Conservation (phyloP, 2,113 vertebrate genomes). For the Cromileptes altivelis region DNA sequence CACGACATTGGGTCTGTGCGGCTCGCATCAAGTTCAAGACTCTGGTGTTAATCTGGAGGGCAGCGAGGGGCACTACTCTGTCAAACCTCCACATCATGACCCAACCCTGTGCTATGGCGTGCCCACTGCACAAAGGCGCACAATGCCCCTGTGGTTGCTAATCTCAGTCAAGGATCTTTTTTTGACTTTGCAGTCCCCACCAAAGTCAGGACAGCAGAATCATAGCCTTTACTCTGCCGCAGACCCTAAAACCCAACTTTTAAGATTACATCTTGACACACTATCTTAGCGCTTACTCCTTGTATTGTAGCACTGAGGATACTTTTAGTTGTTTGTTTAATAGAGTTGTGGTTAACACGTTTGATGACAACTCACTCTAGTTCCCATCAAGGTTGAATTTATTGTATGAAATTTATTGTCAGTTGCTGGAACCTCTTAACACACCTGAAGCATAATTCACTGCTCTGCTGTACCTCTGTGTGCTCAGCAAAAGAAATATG, state of each 20-base stretch:
- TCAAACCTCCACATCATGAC: background rate
- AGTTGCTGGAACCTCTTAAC: background rate
- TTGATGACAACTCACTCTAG: background rate
- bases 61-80: background rate
- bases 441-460: constrained; percentile 14
- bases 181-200: no score
- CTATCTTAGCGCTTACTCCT: background rate
- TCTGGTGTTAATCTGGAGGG: background rate
- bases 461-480: background rate
- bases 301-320: background rate
- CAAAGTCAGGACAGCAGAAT: no score
- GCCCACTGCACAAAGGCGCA: background rate
- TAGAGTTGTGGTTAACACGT: background rate
- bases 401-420: background rate
- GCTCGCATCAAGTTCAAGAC: constrained; percentile 16
- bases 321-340: constrained; percentile 9
- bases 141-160: constrained; percentile 6
- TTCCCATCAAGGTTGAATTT: constrained; percentile 8
- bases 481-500: background rate
- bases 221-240: background rate
- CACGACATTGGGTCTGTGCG: background rate
- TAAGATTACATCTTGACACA: constrained; percentile 7
- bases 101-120: background rate
- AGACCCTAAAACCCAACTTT: constrained; percentile 5
- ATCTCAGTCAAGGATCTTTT: background rate